Evolutionary conservation across 2,797 vertebrate species (phyloP), one percentile per base, ranked within the genome.

Genomic region (Poecilia picta): DNA sequence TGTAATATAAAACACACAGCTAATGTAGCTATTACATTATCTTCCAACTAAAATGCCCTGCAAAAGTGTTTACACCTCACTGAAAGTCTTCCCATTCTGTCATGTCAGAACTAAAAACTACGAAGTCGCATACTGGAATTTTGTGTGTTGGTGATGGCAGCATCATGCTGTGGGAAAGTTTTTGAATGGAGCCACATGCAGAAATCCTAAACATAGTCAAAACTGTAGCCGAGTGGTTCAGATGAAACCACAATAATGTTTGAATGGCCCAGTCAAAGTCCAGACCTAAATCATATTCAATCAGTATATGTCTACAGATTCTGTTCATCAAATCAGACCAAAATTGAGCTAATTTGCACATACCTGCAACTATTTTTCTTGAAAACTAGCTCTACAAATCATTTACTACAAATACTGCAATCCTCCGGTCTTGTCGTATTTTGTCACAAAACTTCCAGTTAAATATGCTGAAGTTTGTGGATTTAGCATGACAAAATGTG

Each of bases 1-100:
- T 33, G 15, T 28, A 49, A 39, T 72, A 72, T 49, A 33, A 43
- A 28, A 80, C 46, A 64, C 73, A 74, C 43, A 82, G 10, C 31
- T 0, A 0, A 8, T 28, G 18, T 2, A 31, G 16, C 8, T 39
- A 4, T 39, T 39, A 8, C 18, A 39, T 39, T 66, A 66, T 18
- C 25, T 66, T 43, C 25, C 10, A 12, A 13, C 16, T 4, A 33
- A 68, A 41, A 43, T 66, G 33, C 5, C 39, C 25, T 0, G 36
- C 20, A 25, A 70, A 43, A 41, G 23, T 70, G 41, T 25, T 68
- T 23, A 41, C 36, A 25, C 11, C 39, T 12, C 20, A n/a, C 8
- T 43, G 4, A 70, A 68, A 25, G 25, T 43, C 20, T 41, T 70
- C 39, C 12, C 20, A 25, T 41, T 70, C 66, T 43, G 66, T 70